Percentiles rank a stretch among this genome's conserved stretches.
These are phyloP conservation scores for Sebastes wilsoni DNA, from an alignment of 2,797 vertebrate species.

Conservation along the genomic window DNA sequence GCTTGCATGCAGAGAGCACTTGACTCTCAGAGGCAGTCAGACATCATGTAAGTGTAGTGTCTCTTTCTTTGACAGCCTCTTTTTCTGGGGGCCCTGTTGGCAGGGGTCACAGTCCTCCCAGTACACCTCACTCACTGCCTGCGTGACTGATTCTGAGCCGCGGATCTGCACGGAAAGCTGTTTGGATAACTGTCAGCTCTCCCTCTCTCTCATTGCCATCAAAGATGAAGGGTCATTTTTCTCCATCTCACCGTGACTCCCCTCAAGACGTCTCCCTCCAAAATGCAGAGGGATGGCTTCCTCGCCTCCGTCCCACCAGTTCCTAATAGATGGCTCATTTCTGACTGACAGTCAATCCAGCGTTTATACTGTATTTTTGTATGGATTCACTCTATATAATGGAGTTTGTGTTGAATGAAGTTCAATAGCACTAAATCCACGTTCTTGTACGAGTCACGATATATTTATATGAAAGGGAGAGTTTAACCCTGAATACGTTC, in stretches of 20 bases:
- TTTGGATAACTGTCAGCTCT: constrained; percentile 74
- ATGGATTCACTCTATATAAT: background rate
- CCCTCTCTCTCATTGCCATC: constrained; percentile 52
- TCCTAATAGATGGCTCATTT: constrained; percentile 45
- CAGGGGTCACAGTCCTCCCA: constrained; percentile 57
- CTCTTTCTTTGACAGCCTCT: constrained; percentile 50
- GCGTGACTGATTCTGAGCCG: constrained; percentile 61
- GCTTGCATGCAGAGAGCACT: constrained; percentile 39
- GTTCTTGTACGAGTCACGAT: background rate
- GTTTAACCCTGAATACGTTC: background rate
- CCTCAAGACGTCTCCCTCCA: constrained; percentile 54
- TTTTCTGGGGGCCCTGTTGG: constrained; percentile 43
- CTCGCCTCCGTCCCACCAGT: constrained; percentile 23
- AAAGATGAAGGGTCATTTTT: constrained; percentile 76
- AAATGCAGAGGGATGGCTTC: constrained; percentile 55
- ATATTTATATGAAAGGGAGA: constrained; percentile 1
- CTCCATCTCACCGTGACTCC: constrained; percentile 62
- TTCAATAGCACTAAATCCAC: background rate
- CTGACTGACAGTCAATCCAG: constrained; percentile 40
- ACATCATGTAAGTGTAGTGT: constrained; percentile 52
- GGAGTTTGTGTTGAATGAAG: background rate
- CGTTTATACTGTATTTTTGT: background rate
- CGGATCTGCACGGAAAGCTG: constrained; percentile 65
- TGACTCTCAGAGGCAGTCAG: constrained; percentile 40
- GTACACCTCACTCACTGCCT: constrained; percentile 47